Conservation (phyloP, 2,797 vertebrate genomes). For the Synanceia verrucosa region DNA sequence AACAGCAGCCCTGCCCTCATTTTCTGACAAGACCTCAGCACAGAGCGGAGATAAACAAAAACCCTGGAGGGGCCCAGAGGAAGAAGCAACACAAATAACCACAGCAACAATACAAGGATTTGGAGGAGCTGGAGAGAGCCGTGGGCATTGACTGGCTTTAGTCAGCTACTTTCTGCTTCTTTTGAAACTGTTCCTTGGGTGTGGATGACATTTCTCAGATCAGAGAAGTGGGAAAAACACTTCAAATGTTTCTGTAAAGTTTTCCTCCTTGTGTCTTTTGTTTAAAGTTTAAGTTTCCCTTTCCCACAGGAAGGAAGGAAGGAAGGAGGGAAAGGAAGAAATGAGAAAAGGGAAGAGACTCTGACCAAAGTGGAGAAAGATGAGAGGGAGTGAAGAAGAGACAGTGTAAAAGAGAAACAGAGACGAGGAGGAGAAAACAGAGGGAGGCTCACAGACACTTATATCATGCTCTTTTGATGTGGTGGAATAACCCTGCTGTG, state of each 20-base stretch:
- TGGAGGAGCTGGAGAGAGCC: conserved; percentile 68
- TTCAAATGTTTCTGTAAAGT: conserved; percentile 75
- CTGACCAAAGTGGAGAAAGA: conserved; percentile 46
- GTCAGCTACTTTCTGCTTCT: conserved; percentile 71
- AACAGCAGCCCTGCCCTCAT: conserved; percentile 65
- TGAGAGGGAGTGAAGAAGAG: conserved; percentile 31
- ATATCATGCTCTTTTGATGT: conserved; percentile 62
- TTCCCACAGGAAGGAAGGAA: conserved; percentile 56
- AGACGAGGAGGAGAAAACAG: conserved; percentile 36
- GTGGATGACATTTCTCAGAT: conserved; percentile 79
- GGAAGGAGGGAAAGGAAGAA: conserved; percentile 15
- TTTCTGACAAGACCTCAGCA: conserved; percentile 73
- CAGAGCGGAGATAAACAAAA: conserved; percentile 71
- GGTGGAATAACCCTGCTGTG: conserved; percentile 54
- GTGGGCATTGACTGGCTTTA: conserved; percentile 74
- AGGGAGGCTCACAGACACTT: conserved; percentile 30
- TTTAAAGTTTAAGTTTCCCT: conserved; percentile 71
- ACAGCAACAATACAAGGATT: conserved; percentile 77
- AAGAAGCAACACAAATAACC: conserved; percentile 73
- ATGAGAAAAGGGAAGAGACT: conserved; percentile 16
- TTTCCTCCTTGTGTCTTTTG: conserved; percentile 59
- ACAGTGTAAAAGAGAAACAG: conserved; percentile 26
- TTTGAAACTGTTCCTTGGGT: conserved; percentile 74
- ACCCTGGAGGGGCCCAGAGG: conserved; percentile 64
- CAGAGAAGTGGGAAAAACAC: conserved; percentile 56